These are phyloP conservation scores for Catagonus wagneri DNA, from an alignment of 2,113 vertebrate genomes.

Conservation along the genomic window DNA sequence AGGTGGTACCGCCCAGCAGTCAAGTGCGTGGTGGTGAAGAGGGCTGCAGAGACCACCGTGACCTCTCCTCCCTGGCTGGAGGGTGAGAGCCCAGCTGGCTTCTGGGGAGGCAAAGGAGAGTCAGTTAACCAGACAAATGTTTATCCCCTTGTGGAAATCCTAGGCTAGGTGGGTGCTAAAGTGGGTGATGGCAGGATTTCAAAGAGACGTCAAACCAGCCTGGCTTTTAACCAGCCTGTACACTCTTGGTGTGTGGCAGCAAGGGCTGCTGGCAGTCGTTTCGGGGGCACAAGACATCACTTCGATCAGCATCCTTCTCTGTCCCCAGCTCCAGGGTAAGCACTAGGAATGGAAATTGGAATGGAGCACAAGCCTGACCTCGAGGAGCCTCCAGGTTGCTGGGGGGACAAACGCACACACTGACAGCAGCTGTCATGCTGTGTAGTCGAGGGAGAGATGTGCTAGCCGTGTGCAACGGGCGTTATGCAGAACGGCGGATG, in stretches of 20 bases:
- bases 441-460: rapidly evolving
- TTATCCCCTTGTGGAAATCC: background rate
- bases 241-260: rapidly evolving
- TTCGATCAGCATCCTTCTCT: background rate
- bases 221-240: background rate
- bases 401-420: too few relatives aligned
- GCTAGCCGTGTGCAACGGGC: rapidly evolving
- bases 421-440: background rate
- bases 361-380: background rate
- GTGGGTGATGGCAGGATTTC: background rate
- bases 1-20: background rate
- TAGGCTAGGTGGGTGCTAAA: background rate
- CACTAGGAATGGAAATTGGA: background rate
- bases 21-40: rapidly evolving
- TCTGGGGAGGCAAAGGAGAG: background rate
- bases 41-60: background rate
- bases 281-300: background rate
- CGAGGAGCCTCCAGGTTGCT: background rate
- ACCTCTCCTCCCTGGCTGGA: background rate
- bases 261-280: background rate
- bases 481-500: background rate
- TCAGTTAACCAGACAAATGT: background rate
- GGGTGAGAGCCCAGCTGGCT: background rate
- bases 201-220: background rate
- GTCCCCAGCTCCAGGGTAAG: background rate